Base-by-base conservation (phyloP, 2,113 vertebrate species). In the Calidris pugnax region DNA sequence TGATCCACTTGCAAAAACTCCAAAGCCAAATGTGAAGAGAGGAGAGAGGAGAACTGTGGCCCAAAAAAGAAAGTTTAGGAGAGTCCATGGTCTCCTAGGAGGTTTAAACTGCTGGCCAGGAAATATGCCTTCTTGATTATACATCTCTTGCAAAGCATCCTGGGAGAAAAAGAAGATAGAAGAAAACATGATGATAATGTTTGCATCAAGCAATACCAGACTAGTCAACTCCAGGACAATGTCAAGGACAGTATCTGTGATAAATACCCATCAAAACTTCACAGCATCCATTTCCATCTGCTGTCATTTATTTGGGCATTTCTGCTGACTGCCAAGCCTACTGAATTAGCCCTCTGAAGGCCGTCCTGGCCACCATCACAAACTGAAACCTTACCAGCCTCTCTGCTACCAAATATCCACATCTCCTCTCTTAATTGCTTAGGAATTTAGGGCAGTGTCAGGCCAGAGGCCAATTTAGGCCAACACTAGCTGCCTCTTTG, bases 1-100 rank as follows among this genome's bases (percentile, higher is more conserved):
- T 18, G 99, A 99, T 75, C 99, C 99, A 22, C 99, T 99, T 97
- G 99, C 98, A 28, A 98, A 99, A 95, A 99, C 99, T 23, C 99
- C 99, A 56, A 98, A 98, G 72, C 98, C 99, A 71, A 99, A 99
- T 21, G 98, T 99, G 97, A 99, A 99, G 60, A 99, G 99, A 18
- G 99, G 99, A 2, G 99, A 99, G 21, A 99, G 99, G 63, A 99
- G 98, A 51, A 99, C 57, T 4, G 99, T 99, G 93, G 99, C 99
- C 99, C 99, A 99, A 97, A 98, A 99, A 73, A 99, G 96, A 95
- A 99, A 99, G 96, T 99, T 99, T 39, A 99, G 98, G 86, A 99
- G 98, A 5, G 99, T 99, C 99, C 99, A 99, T 2, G 96, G 98
- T 90, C 99, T 97, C 20, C 99, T 98, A 24, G 80, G 96, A 18